Base-by-base conservation (phyloP, 2,797 vertebrate species). In the Threskiornis aethiopicus region DNA sequence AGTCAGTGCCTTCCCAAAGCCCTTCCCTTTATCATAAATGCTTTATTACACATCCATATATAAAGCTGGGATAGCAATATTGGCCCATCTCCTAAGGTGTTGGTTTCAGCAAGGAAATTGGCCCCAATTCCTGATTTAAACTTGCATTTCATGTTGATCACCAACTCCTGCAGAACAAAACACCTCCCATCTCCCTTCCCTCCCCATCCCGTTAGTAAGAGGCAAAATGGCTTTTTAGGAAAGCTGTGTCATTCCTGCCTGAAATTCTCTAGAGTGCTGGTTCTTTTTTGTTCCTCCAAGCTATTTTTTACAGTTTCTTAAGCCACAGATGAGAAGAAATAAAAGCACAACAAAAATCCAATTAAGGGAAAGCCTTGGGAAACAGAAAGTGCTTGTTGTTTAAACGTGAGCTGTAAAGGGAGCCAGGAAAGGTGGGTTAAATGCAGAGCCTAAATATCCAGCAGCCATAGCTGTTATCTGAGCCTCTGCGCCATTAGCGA, bases 321-420 rank as follows among this genome's bases (percentile, higher is more conserved):
- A 83, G 71, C 81, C 61, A 76, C 44, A 81, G 61, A 57, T 64
- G 54, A 80, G 71, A 80, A 87, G 18, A 47, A 44, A 29, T 80
- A n/a, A 57, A 85, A 5, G 7, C 37, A 76, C 57, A 85, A 78
- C 86, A 95, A 82, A 87, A 89, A 80, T 77, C 73, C 78, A 93
- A 66, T 95, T 96, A 95, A 91, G 49, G 52, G 78, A 86, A 96
- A 91, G 76, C 84, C 76, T 92, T 92, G 85, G 73, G 95, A 97
- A 97, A 92, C 73, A 96, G 71, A 93, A 91, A 91, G 82, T 64
- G 51, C 57, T 89, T 84, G 77, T 89, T 96, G 80, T 92, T 97
- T 87, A 93, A 95, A 94, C 0, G 70, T 69, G 84, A 92, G 69
- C 25, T 66, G 72, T 87, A 87, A 88, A 94, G 55, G 67, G 67